phyloP scores from a whole-genome alignment of 2,888 invertebrate genomes.

The Saturnia japonica region DNA sequence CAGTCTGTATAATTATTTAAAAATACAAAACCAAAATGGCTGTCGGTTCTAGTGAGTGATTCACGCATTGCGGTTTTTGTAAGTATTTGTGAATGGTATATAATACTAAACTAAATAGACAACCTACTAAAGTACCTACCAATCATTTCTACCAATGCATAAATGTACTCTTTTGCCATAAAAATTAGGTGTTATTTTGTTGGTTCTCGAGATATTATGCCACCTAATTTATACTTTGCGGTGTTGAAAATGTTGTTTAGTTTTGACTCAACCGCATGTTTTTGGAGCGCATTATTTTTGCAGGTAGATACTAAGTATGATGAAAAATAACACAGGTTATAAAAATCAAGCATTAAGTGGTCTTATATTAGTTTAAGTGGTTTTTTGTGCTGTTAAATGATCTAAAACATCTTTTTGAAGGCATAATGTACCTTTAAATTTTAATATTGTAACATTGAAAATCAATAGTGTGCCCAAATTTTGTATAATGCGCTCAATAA shows the following conservation, averaged over 20 bases:
- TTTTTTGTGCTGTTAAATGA: constrained; percentile 43
- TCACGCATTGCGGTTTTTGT: constrained; percentile 58
- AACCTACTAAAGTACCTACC: constrained; percentile 45
- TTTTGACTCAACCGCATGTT: constrained; percentile 54
- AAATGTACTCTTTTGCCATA: constrained; percentile 50
- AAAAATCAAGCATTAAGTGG: constrained; percentile 52
- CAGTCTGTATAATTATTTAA: constrained; percentile 23
- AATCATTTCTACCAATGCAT: constrained; percentile 46
- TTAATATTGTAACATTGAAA: constrained; percentile 44
- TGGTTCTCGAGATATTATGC: constrained; percentile 48
- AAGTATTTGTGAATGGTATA: constrained; percentile 52
- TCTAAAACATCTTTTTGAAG: constrained; percentile 43
- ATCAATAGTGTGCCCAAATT: constrained; percentile 43
- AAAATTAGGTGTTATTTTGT: constrained; percentile 52
- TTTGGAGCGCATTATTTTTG: constrained; percentile 55
- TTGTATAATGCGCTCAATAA: constrained; percentile 41
- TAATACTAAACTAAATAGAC: constrained; percentile 39
- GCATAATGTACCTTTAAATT: constrained; percentile 45
- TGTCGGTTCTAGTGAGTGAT: constrained; percentile 42
- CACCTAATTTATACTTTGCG: constrained; percentile 59
- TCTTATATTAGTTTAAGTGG: constrained; percentile 50
- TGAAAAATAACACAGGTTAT: constrained; percentile 49
- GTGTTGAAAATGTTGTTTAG: constrained; percentile 47
- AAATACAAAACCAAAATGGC: constrained; percentile 39
- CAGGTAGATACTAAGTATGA: constrained; percentile 51